A percentile compares a stretch with the other conserved stretches of the same genome.
These are phyloP conservation scores for Psephotus haematonotus DNA, from an alignment of 2,113 vertebrate species.

Conservation along the genomic window DNA sequence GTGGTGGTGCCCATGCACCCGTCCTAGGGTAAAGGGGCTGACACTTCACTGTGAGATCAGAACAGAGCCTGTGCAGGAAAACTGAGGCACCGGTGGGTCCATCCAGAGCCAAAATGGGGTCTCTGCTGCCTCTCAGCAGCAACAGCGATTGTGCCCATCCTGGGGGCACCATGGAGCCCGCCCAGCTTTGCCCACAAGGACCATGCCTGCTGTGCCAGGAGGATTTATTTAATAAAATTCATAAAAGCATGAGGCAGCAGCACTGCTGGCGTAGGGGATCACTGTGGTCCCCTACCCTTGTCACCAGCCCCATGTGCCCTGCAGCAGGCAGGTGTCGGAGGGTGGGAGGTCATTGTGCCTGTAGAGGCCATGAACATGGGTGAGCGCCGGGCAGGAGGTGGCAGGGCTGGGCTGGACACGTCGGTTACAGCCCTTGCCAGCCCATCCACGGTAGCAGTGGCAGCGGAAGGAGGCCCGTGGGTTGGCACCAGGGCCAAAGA, in stretches of 20 bases:
- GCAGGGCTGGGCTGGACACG: neutral
- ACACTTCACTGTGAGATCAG: neutral
- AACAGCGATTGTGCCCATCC: neutral
- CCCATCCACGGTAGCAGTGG: conserved; percentile 83
- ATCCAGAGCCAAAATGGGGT: neutral
- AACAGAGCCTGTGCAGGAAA: neutral
- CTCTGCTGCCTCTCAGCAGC: neutral
- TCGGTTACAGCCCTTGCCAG: conserved; percentile 66
- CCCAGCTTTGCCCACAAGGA: neutral
- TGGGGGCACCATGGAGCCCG: neutral
- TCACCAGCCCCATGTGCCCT: neutral
- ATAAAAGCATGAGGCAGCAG: neutral
- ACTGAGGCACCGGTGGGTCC: neutral
- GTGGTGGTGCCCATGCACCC: rapidly evolving
- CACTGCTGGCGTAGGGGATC: neutral
- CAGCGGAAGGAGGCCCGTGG: conserved; percentile 68
- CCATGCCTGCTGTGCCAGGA: neutral
- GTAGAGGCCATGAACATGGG: rapidly evolving
- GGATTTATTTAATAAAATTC: conserved; percentile 10
- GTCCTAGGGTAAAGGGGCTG: neutral
- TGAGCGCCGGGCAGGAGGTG: neutral
- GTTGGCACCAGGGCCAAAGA: neutral
- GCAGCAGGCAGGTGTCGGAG: neutral
- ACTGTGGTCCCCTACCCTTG: rapidly evolving
- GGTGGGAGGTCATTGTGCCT: neutral